A percentile compares a stretch with the other conserved stretches of the same genome.
Conservation (phyloP, 1,140 invertebrate species). For the Drosophila pandora region DNA sequence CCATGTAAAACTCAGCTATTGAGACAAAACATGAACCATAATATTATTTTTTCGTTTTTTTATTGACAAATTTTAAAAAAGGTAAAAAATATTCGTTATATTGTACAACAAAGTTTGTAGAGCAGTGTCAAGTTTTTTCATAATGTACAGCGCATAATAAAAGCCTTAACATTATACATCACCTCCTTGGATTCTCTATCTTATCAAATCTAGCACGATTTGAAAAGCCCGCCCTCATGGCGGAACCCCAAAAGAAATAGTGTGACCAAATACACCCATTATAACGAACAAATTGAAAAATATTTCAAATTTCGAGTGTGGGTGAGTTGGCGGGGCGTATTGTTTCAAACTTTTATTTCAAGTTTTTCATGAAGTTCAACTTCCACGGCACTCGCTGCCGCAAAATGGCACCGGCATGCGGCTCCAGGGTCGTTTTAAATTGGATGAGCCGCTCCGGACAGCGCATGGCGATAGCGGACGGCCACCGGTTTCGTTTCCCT, state of each 20-base stretch:
- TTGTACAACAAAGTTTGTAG: too few relatives aligned
- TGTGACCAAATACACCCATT: not conserved
- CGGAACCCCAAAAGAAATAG: not conserved
- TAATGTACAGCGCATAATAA: too few relatives aligned
- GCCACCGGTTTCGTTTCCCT: not conserved
- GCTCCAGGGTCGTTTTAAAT: constrained; percentile 44
- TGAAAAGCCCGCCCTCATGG: not conserved
- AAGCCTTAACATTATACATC: too few relatives aligned
- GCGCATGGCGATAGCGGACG: constrained; percentile 3
- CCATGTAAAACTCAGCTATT: not conserved
- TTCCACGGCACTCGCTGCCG: constrained; percentile 47
- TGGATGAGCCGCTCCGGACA: constrained; percentile 39
- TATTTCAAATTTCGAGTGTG: constrained; percentile 2
- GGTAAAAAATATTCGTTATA: too few relatives aligned
- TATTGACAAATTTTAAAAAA: too few relatives aligned
- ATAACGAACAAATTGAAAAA: not conserved
- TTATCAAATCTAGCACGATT: not conserved
- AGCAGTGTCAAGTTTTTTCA: too few relatives aligned
- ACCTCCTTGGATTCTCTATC: too few relatives aligned
- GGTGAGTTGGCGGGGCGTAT: constrained; percentile 24
- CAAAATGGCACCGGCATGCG: constrained; percentile 50
- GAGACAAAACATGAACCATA: too few relatives aligned
- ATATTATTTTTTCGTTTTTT: too few relatives aligned
- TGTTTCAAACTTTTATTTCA: constrained; percentile 46
- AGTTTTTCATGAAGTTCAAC: constrained; percentile 30